Base-by-base conservation (phyloP, 2,888 invertebrate species). In the Agonopterix alstromeriana region DNA sequence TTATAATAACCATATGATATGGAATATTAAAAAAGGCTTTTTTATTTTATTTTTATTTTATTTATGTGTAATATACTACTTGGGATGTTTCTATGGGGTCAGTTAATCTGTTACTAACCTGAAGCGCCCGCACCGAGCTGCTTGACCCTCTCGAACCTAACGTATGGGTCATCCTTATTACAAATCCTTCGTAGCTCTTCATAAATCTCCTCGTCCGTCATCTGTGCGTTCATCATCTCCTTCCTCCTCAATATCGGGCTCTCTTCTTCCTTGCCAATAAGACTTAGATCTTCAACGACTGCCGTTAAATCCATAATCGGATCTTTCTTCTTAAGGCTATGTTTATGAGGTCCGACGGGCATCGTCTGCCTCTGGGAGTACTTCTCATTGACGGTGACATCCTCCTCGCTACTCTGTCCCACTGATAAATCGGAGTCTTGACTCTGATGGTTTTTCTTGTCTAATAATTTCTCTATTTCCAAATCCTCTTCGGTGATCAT, bases 51-150 rank as follows among this genome's bases (percentile, higher is more conserved):
- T n/a, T n/a, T n/a, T n/a, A n/a, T n/a, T n/a, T n/a, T n/a, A n/a
- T n/a, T n/a, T n/a, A n/a, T n/a, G n/a, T n/a, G n/a, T n/a, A n/a
- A n/a, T n/a, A n/a, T 14, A 14, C 14, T 14, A 14, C 14, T 14
- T 14, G 2, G 2, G 14, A 14, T 14, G 14, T 14, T 14, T 14
- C 14, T 14, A 14, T 14, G 2, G 14, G 14, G 14, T 2, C 14
- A 14, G n/a, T n/a, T n/a, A 17, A 17, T 3, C 2, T 3, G 17
- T 17, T 3, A 17, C 38, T 59, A 74, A 90, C 89, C 89, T 36
- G 97, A 97, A 43, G 97, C 98, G 10, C 98, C 98, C 35, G 95
- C 94, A 47, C 98, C 97, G 45, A 98, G 92, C 75, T 97, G 96
- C 69, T 94, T 94, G 55, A 93, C 91, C 55, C 94, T 91, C 56